phyloP scores from a whole-genome alignment of 1,140 invertebrate species.

The Muscidifurax raptorellus region DNA sequence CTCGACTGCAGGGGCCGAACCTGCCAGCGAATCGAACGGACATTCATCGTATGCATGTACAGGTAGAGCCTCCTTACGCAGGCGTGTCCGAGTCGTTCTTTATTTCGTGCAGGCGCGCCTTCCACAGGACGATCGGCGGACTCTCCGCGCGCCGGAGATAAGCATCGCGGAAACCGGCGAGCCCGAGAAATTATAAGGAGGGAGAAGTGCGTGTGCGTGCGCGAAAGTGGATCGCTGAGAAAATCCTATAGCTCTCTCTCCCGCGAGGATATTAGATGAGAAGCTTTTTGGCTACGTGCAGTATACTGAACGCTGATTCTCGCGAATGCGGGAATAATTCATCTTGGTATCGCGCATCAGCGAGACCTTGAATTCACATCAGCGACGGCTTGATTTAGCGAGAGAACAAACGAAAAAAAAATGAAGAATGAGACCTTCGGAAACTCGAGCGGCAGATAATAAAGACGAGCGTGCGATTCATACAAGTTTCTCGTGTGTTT shows the following conservation, averaged over 20 bases:
- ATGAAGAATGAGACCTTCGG: constrained; percentile 5
- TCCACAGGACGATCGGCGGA: constrained; percentile 48
- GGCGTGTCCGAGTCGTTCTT: constrained; percentile 38
- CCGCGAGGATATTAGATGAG: too few species aligned
- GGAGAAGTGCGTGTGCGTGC: not conserved
- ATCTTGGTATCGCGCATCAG: not conserved
- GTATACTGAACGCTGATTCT: too few species aligned
- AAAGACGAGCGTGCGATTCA: constrained; percentile 40
- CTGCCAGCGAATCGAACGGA: not conserved
- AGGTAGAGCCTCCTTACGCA: not conserved
- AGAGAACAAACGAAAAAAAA: constrained; percentile 46
- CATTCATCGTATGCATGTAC: not conserved
- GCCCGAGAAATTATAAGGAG: constrained; percentile 43
- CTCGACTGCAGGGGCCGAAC: constrained; percentile 12
- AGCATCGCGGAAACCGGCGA: constrained; percentile 51
- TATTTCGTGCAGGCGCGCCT: constrained; percentile 50
- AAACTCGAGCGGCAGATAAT: constrained; percentile 27
- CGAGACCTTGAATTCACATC: constrained; percentile 26
- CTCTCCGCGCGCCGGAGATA: constrained; percentile 57
- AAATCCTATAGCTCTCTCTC: constrained; percentile 31
- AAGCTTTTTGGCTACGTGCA: not conserved
- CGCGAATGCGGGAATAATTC: too few species aligned
- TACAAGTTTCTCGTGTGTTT: constrained; percentile 49
- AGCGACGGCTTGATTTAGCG: constrained; percentile 29
- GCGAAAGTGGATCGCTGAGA: constrained; percentile 42